Evolutionary conservation across 1,140 invertebrate genomes (phyloP).

Genomic region (Homarus americanus): DNA sequence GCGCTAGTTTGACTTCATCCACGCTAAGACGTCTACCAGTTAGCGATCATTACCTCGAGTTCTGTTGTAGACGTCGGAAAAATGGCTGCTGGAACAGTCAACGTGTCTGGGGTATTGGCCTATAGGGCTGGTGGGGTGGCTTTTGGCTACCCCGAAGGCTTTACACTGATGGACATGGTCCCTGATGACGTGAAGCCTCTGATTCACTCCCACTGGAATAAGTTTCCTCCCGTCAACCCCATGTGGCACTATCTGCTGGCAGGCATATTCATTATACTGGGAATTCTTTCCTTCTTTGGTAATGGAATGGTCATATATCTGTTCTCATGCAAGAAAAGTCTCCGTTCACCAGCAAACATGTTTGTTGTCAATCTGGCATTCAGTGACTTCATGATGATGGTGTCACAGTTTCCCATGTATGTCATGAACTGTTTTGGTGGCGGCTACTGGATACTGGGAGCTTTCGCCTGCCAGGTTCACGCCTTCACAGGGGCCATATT

Average conservation of each 20-base stretch:
- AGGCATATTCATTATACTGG: constrained; percentile 78
- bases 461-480: constrained; percentile 89
- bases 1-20: too few relatives aligned
- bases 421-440: constrained; percentile 86
- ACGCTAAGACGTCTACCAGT: neutral
- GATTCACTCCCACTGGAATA: constrained; percentile 76
- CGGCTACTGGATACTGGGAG: constrained; percentile 79
- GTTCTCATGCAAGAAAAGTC: constrained; percentile 34
- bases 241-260: constrained; percentile 79
- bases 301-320: constrained; percentile 69
- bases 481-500: constrained; percentile 83
- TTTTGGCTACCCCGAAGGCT: constrained; percentile 37
- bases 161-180: constrained; percentile 70
- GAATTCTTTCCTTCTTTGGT: constrained; percentile 69
- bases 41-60: neutral
- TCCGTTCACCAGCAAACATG: constrained; percentile 84
- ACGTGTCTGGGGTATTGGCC: neutral
- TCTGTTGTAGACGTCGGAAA: neutral
- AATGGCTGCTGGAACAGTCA: constrained; percentile 9
- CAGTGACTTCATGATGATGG: constrained; percentile 89
- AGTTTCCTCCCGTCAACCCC: constrained; percentile 77
- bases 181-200: constrained; percentile 76
- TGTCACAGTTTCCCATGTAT: constrained; percentile 84
- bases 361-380: constrained; percentile 91
- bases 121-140: neutral